These are phyloP conservation scores for Armadillidium nasatum DNA, from an alignment of 1,140 invertebrate genomes.

Conservation along the genomic window DNA sequence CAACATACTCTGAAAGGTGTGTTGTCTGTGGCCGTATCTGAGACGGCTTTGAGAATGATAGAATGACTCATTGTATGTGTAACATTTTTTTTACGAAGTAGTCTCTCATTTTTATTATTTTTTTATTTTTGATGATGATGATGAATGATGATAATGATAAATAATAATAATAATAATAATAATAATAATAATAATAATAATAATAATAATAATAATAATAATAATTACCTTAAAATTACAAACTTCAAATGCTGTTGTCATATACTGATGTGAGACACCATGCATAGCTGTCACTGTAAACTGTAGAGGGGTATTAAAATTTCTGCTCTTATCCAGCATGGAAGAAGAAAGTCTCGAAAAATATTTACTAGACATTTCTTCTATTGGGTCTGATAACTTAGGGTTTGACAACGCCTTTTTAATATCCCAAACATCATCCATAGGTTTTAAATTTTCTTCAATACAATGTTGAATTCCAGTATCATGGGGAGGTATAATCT, in stretches of 20 bases:
- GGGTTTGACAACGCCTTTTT: conserved; percentile 47
- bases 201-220: conserved; percentile 18
- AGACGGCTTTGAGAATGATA: too few relatives aligned
- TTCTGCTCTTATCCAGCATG: conserved; percentile 53
- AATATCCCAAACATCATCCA: conserved; percentile 63
- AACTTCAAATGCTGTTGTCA: conserved; percentile 67
- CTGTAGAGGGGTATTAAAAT: conserved; percentile 59
- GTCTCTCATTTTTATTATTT: too few relatives aligned
- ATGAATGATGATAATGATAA: too few relatives aligned
- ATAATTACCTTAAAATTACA: conserved; percentile 66
- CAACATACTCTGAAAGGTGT: too few relatives aligned
- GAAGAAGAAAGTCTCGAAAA: conserved; percentile 57
- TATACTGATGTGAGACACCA: conserved; percentile 84
- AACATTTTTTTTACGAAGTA: too few relatives aligned
- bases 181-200: too few relatives aligned
- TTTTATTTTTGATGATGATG: too few relatives aligned
- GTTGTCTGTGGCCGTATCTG: too few relatives aligned
- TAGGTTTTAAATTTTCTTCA: conserved; percentile 68
- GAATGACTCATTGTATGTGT: too few relatives aligned
- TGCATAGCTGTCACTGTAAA: conserved; percentile 96
- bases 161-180: too few relatives aligned
- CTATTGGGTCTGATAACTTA: conserved; percentile 53
- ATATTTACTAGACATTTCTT: conserved; percentile 61
- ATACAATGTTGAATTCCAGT: conserved; percentile 78
- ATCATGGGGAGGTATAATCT: conserved; percentile 91